These are phyloP conservation scores for Pediacus dermestoides DNA, from an alignment of 2,888 invertebrate genomes.

Conservation along the genomic window DNA sequence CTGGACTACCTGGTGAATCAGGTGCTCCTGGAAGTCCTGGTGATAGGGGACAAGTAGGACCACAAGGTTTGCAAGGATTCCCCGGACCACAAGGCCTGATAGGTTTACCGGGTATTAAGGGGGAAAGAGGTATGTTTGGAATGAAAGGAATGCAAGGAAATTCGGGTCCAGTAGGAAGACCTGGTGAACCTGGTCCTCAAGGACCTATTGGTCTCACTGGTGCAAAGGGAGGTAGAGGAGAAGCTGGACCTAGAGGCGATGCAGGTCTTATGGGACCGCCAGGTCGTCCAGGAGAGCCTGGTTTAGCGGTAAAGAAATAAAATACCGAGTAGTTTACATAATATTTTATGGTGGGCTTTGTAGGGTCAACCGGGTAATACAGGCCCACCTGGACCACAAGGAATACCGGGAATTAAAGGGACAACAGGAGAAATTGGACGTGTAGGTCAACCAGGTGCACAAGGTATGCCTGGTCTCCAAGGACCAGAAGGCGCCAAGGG, in stretches of 20 bases:
- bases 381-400: conserved; percentile 70
- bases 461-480: conserved; percentile 67
- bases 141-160: conserved; percentile 72
- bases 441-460: conserved; percentile 62
- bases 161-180: conserved; percentile 56
- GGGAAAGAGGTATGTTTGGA: conserved; percentile 68
- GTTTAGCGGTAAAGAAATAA: conserved; percentile 59
- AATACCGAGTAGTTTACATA: neutral
- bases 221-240: conserved; percentile 71
- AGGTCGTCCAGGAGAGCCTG: conserved; percentile 73
- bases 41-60: conserved; percentile 69
- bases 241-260: conserved; percentile 73
- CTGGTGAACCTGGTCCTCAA: conserved; percentile 62
- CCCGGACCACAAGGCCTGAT: conserved; percentile 66
- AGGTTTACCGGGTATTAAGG: conserved; percentile 70
- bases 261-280: conserved; percentile 70
- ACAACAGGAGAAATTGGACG: conserved; percentile 66
- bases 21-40: conserved; percentile 71
- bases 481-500: conserved; percentile 75
- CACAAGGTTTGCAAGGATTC: conserved; percentile 66
- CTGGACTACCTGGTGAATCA: conserved; percentile 69
- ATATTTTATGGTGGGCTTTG: conserved; percentile 6
- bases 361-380: conserved; percentile 67
- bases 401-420: conserved; percentile 70
- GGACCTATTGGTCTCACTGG: conserved; percentile 63